A percentile compares a stretch with the other conserved stretches of the same genome.
Conservation (phyloP, 92 coral and sea anemone genomes). For the Porites evermanni region DNA sequence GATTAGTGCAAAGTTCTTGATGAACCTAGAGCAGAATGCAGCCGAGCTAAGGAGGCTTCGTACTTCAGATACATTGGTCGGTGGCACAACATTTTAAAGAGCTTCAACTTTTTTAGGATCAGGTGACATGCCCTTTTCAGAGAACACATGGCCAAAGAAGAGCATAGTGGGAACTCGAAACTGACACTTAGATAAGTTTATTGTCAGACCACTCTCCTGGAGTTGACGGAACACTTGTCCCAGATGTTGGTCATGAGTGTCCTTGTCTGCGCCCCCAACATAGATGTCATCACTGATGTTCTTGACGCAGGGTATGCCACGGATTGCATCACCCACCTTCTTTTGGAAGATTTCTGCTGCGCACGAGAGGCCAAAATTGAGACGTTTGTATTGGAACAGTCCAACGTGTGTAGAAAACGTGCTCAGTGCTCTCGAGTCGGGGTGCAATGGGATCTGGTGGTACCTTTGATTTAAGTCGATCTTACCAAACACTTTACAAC, state of each 20-base stretch:
- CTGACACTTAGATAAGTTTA: slow-evolving; percentile 69
- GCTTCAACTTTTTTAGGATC: slow-evolving; percentile 70
- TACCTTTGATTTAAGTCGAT: slow-evolving; percentile 34
- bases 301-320: slow-evolving; percentile 66
- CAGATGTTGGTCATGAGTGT: slow-evolving; percentile 57
- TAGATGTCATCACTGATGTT: slow-evolving; percentile 67
- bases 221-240: slow-evolving; percentile 48
- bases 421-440: too few relatives aligned
- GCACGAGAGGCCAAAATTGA: too few relatives aligned
- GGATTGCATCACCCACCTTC: slow-evolving; percentile 46
- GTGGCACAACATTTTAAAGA: slow-evolving; percentile 54
- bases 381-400: too few relatives aligned
- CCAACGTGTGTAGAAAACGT: too few relatives aligned
- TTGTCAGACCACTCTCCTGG: slow-evolving; percentile 51
- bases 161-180: slow-evolving; percentile 63
- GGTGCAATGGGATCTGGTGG: too few relatives aligned
- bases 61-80: slow-evolving; percentile 56
- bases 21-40: slow-evolving; percentile 67
- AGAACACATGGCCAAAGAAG: slow-evolving; percentile 66
- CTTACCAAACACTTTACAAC: slow-evolving; percentile 66
- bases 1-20: slow-evolving; percentile 60
- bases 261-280: slow-evolving; percentile 43
- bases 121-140: slow-evolving; percentile 50
- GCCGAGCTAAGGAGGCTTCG: slow-evolving; percentile 60
- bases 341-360: too few relatives aligned